These are phyloP conservation scores for Scytalopus superciliaris DNA, from an alignment of 2,113 vertebrate species.

Conservation along the genomic window DNA sequence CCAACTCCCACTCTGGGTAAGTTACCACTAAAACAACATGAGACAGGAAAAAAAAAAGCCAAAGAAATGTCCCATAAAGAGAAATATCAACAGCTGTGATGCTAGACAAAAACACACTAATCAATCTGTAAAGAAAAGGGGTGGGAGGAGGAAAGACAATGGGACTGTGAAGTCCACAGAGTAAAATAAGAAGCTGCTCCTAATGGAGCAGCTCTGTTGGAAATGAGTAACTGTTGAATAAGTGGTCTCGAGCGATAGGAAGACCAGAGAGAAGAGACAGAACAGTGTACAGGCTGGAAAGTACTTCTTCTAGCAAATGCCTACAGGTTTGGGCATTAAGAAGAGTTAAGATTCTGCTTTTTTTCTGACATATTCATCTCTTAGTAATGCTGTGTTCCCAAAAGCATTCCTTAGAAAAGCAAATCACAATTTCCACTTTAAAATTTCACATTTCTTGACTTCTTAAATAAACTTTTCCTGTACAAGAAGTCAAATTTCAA, in stretches of 20 bases:
- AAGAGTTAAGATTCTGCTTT: not conserved
- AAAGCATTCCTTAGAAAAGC: not conserved
- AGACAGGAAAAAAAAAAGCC: not conserved
- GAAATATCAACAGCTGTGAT: not conserved
- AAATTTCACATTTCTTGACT: not conserved
- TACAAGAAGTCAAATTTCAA: not conserved
- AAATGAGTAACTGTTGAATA: not conserved
- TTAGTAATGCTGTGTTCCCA: not conserved
- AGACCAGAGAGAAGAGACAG: not conserved
- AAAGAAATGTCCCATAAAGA: conserved; percentile 2
- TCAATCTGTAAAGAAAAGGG: not conserved
- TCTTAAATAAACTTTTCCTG: not conserved
- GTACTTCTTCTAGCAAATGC: not conserved
- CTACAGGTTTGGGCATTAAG: not conserved
- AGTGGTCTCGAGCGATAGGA: not conserved
- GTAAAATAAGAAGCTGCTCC: not conserved
- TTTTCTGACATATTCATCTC: not conserved
- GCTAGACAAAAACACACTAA: not conserved
- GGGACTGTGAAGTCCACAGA: not conserved
- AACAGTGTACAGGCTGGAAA: not conserved
- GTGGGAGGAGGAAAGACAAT: too few species aligned
- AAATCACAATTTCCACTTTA: not conserved
- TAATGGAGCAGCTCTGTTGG: not conserved
- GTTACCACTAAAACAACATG: conserved; percentile 14
- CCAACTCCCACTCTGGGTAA: conserved; percentile 29